These are phyloP conservation scores for Hybognathus amarus DNA, from an alignment of 2,797 vertebrate species.

Conservation along the genomic window DNA sequence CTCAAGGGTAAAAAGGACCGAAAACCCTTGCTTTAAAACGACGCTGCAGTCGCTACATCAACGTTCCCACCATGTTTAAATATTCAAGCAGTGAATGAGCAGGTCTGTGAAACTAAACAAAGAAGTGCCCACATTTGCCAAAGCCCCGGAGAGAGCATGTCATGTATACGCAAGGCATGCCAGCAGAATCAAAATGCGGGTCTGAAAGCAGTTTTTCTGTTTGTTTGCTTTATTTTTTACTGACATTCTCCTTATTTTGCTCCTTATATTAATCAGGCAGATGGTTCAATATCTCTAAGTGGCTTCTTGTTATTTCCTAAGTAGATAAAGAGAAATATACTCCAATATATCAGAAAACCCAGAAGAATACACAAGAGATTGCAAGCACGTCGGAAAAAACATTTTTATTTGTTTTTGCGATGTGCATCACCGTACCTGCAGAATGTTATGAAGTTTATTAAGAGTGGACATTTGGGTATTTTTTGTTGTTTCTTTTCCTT, in stretches of 20 bases:
- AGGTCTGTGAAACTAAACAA: conserved; percentile 40
- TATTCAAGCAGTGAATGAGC: conserved; percentile 37
- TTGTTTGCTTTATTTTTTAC: conserved; percentile 8
- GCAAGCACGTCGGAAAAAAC: not conserved
- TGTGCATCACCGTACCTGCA: not conserved
- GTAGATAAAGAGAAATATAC: conserved; percentile 8
- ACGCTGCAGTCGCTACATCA: not conserved
- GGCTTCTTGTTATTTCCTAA: conserved; percentile 23
- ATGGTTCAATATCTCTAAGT: conserved; percentile 29
- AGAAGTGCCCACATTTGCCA: conserved; percentile 29
- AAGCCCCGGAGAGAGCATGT: conserved; percentile 16
- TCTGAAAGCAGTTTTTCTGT: conserved; percentile 12
- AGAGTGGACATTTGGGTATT: not conserved
- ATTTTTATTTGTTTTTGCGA: not conserved
- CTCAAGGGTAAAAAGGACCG: not conserved
- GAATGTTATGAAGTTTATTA: conserved; percentile 34
- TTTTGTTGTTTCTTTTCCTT: not conserved
- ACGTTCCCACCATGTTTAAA: conserved; percentile 23
- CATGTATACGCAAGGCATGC: conserved; percentile 17
- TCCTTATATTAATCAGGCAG: conserved; percentile 22
- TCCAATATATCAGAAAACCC: conserved; percentile 12
- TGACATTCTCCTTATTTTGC: conserved; percentile 8
- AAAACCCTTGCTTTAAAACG: not conserved
- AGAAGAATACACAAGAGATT: conserved; percentile 5
- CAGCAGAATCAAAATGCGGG: not conserved